Base-by-base conservation (phyloP, 2,888 invertebrate species). In the Drosophila barbarae region DNA sequence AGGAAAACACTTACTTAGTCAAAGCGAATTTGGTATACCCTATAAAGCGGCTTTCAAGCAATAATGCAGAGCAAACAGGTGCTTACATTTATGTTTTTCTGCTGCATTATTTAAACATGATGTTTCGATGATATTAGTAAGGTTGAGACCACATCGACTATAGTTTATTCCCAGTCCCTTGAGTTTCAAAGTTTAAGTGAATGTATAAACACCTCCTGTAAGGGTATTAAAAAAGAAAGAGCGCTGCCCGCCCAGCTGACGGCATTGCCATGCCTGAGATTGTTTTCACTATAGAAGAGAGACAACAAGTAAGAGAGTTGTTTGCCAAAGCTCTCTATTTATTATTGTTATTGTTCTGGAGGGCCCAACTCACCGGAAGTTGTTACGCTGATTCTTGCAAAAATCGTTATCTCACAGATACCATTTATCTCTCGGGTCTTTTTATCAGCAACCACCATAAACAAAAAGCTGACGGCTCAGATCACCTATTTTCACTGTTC, bases 341-440 rank as follows among this genome's bases (percentile, higher is more conserved):
- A 6, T 13, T 35, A 12, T 51, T 52, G 28, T 36, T 71, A 15
- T 63, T 64, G 51, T 53, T 36, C 57, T 59, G 60, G 57, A 13
- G 28, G 15, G 42, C 23, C 35, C 23, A 10, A 30, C 44, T 47
- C 66, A 74, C 75, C 79, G 79, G 79, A 79, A 79, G 82, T 59
- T 67, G 67, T 74, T 79, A 71, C 70, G 73, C 70, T 56, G 67
- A 67, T 73, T 73, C 57, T 75, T 61, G 68, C 73, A 55, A 64
- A 56, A 46, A 28, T 15, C 26, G 35, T 60, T 69, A 55, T 66
- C 49, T 69, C 8, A 13, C 32, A 28, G 65, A 54, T 69, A 69
- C 63, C 63, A 51, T 63, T 73, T 76, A 69, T 70, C 74, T 52
- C 51, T 51, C 10, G 18, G 38, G 13, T 5, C 6, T 35, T 42